Base-by-base conservation (phyloP, 2,113 vertebrate species). In the Chionomys nivalis region DNA sequence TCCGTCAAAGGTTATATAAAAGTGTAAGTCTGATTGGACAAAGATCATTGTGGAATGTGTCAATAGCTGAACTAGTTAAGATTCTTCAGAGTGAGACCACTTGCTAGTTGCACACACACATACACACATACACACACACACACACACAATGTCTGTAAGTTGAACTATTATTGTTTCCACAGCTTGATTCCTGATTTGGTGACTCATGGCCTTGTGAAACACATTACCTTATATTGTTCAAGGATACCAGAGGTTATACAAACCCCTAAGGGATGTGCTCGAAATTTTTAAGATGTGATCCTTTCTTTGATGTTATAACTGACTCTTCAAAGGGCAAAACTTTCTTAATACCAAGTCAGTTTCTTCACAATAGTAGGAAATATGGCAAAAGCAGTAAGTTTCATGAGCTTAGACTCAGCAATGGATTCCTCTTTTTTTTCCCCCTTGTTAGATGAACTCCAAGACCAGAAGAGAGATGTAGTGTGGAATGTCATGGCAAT, bases 401-500 rank as follows among this genome's bases (percentile, higher is more conserved):
- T 2, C 28, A 7, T 17, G 28, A 44, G 21, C 7, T 11, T 75
- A 17, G 6, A 16, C 23, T 47, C 19, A 3, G 26, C 14, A 19
- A 2, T 65, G 24, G 44, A 4, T 33, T 19, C 39, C 39, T 5
- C 52, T 24, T 26, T 52, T 52, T 89, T 82, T 65, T 23, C 8
- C 4, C 39, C 9, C 8, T 28, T 47, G 7, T 65, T 72, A 42
- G 7, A 1, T 42, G 19, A 72, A 26, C 47, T 65, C 17, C 13
- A 23, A 52, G 26, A 75, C 42, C 26, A 89, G 52, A 7, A 42
- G 19, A 44, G 19, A 58, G 23, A 19, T 10, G n/a, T 9, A 36
- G n/a, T 33, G 9, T 21, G 23, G 3, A 36, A 42, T 49, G 39
- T 0, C 31, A 49, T 7, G 28, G 33, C 0, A 8, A 36, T 28